Evolutionary conservation across 2,113 vertebrate species (phyloP).

Genomic region (Pogona vitticeps): DNA sequence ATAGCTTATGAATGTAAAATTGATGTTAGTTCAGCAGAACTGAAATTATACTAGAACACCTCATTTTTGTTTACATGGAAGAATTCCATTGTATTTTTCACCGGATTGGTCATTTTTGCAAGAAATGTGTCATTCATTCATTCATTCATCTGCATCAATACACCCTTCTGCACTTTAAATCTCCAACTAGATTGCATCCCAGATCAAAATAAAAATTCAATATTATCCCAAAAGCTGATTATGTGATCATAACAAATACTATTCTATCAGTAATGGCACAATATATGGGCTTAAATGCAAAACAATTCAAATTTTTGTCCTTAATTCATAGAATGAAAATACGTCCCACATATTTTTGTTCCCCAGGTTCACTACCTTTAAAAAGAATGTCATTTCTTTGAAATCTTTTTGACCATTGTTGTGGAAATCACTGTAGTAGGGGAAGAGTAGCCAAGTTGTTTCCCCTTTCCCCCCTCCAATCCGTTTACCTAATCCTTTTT

Average conservation of each 20-base stretch:
- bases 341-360: background rate
- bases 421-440: too few species aligned
- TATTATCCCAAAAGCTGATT: background rate
- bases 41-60: background rate
- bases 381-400: background rate
- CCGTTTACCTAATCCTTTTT: too few species aligned
- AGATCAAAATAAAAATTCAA: background rate
- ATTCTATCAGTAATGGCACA: background rate
- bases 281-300: background rate
- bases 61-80: background rate
- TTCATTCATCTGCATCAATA: background rate
- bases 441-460: background rate
- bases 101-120: background rate
- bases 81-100: background rate
- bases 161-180: background rate
- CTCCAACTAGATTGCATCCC: background rate
- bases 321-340: background rate
- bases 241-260: background rate
- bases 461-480: background rate
- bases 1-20: background rate
- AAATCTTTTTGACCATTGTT: background rate
- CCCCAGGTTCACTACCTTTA: background rate
- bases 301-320: background rate
- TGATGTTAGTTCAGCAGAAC: background rate
- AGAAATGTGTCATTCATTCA: background rate